Evolutionary conservation across 2,113 vertebrate species (phyloP).

Genomic region (Odontesthes bonariensis): DNA sequence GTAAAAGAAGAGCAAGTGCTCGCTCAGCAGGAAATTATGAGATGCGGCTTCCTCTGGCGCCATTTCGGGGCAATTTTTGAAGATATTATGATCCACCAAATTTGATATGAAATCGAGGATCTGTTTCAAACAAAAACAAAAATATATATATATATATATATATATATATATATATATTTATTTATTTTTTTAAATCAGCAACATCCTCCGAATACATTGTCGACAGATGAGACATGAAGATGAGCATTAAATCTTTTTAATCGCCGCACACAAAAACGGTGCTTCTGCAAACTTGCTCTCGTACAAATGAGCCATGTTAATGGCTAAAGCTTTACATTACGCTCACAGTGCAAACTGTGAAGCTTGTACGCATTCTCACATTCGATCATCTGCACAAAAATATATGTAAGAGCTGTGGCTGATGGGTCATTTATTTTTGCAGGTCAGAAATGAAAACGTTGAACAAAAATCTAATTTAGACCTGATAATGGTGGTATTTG

Average conservation of each 20-base stretch:
- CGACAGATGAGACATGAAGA: background rate
- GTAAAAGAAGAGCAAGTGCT: constrained; percentile 36
- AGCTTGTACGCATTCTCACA: no score
- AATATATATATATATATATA: no score
- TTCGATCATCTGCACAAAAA: no score
- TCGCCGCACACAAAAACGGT: background rate
- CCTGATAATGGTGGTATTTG: background rate
- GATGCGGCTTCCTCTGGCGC: constrained; percentile 82
- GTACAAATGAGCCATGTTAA: no score
- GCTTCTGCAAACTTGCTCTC: background rate
- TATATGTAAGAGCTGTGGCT: background rate
- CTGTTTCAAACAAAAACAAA: background rate
- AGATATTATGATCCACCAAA: constrained; percentile 2
- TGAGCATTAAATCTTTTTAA: background rate
- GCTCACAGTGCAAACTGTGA: no score
- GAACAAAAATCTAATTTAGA: background rate
- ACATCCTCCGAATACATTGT: background rate
- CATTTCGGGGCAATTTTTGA: background rate
- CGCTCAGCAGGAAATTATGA: constrained; percentile 65
- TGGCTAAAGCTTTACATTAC: no score
- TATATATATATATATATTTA: no score
- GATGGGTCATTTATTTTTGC: constrained; percentile 3
- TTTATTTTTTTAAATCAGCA: no score
- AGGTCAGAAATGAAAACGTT: background rate
- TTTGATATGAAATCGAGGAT: background rate